Evolutionary conservation across 2,113 vertebrate genomes (phyloP).

Genomic region (Zootoca vivipara): DNA sequence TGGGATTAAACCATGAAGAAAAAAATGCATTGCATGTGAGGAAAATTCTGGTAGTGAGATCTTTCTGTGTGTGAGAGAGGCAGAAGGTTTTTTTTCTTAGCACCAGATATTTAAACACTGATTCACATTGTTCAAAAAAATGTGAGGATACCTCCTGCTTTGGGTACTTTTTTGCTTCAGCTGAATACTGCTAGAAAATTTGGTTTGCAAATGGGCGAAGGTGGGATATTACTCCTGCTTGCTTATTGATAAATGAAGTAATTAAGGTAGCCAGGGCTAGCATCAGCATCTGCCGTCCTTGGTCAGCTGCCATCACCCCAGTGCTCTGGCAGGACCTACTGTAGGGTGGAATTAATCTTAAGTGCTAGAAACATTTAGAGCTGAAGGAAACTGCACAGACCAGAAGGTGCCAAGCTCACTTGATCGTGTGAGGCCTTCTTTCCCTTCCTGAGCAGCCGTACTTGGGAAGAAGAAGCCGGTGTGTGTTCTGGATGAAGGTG

Average conservation of each 20-base stretch:
- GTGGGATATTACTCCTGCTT: neutral
- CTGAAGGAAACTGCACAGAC: neutral
- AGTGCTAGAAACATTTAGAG: neutral
- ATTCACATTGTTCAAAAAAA: neutral
- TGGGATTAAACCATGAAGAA: slow-evolving; percentile 31
- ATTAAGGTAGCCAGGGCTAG: neutral
- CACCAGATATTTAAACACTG: neutral
- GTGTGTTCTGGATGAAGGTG: neutral
- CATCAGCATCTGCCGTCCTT: neutral
- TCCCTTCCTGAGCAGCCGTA: neutral
- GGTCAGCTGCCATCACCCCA: neutral
- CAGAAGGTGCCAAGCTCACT: neutral
- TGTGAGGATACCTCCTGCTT: neutral
- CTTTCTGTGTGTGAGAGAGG: neutral
- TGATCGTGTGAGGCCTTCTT: neutral
- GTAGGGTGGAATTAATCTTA: neutral
- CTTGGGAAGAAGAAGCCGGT: neutral
- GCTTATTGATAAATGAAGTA: neutral
- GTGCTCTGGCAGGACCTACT: neutral
- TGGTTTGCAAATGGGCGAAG: neutral
- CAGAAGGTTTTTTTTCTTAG: neutral
- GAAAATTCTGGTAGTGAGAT: slow-evolving; percentile 10
- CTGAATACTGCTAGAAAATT: neutral
- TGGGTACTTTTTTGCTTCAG: neutral
- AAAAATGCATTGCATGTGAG: neutral